Percentiles rank a stretch among this genome's conserved stretches.
Evolutionary conservation across 92 coral and sea anemone genomes (phyloP).

Genomic region (Siderastrea siderea): DNA sequence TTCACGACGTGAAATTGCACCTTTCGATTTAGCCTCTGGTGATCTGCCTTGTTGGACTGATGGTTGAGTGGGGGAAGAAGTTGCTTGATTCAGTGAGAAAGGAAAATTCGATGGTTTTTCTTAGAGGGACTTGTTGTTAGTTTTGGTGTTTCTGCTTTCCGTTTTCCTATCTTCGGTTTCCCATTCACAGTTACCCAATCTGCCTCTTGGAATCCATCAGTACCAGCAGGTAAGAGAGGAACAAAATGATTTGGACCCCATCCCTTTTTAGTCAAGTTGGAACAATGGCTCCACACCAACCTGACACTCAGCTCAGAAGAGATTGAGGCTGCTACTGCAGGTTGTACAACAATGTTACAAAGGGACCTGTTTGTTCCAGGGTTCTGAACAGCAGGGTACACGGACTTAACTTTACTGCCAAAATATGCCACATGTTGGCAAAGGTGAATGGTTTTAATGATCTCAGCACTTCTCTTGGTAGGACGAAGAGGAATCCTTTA

Average conservation of each 20-base stretch:
- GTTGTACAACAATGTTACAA: slow-evolving; percentile 3
- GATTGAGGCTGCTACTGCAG: slow-evolving; percentile 18
- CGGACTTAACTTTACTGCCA: slow-evolving; percentile 30
- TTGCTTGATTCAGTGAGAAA: no score
- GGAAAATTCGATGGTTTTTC: background rate
- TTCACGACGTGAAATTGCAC: no score
- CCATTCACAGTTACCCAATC: slow-evolving; percentile 8
- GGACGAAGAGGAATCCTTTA: slow-evolving; percentile 4
- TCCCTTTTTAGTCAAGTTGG: slow-evolving; percentile 42
- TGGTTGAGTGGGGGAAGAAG: no score
- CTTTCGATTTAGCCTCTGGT: no score
- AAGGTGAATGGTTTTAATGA: slow-evolving; percentile 36
- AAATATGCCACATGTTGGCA: slow-evolving; percentile 57
- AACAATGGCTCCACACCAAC: slow-evolving; percentile 60
- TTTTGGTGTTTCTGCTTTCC: slow-evolving; percentile 37
- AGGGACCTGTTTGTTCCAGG: slow-evolving; percentile 58
- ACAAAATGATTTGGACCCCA: slow-evolving; percentile 33
- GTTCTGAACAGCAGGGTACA: slow-evolving; percentile 41
- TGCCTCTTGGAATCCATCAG: background rate
- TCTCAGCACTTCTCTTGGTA: slow-evolving; percentile 40
- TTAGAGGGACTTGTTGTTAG: slow-evolving; percentile 3
- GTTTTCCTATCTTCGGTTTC: slow-evolving; percentile 10
- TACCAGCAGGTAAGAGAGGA: background rate
- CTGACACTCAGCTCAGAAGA: background rate
- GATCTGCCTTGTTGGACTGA: no score